Percentiles rank a stretch among this genome's conserved stretches.
phyloP scores from a whole-genome alignment of 2,888 invertebrate species.

The Pristionchus exspectatus region DNA sequence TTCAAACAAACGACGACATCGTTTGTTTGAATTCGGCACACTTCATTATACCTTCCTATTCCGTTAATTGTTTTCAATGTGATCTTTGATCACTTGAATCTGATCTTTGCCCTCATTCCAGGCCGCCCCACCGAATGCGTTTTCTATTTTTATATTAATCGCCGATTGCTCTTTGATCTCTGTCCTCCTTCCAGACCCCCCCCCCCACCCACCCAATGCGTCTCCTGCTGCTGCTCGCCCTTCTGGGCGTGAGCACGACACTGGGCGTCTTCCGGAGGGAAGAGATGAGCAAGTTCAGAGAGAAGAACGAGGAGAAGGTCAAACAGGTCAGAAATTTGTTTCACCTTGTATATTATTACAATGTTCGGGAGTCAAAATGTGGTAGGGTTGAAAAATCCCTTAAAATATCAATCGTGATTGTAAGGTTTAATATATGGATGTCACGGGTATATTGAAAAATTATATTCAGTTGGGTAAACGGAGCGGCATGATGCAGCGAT shows the following conservation, averaged over 20 bases:
- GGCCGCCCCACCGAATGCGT: neutral
- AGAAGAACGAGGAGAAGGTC: constrained; percentile 34
- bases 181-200: neutral
- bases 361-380: no score
- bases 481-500: no score
- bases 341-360: no score
- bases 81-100: neutral
- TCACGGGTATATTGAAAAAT: no score
- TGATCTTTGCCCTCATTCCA: neutral
- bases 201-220: neutral
- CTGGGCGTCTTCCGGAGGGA: neutral
- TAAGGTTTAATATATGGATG: no score
- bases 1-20: no score
- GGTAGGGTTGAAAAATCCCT: no score
- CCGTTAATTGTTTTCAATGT: no score
- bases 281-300: neutral
- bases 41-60: no score
- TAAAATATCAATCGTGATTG: no score
- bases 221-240: constrained; percentile 33
- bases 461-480: no score
- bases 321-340: constrained; percentile 13
- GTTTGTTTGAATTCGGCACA: no score
- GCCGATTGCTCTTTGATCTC: neutral
- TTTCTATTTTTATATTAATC: neutral
- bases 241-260: constrained; percentile 5